Evolutionary conservation across 1,140 invertebrate genomes (phyloP).

Genomic region (Drosophila carrolli): DNA sequence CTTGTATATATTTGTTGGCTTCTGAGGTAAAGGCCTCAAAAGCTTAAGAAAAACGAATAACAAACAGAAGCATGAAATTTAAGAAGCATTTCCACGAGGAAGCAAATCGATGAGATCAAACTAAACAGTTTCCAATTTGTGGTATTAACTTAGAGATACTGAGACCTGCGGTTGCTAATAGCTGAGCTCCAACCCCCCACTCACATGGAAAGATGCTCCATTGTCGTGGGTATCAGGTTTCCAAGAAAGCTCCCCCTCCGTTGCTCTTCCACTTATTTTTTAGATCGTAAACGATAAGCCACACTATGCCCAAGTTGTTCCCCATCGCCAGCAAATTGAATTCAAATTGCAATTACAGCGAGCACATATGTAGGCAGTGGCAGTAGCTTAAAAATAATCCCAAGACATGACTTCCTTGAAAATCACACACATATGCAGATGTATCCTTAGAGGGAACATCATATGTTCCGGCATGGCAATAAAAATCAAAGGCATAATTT

Average conservation of each 20-base stretch:
- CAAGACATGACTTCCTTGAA: slow-evolving; percentile 25
- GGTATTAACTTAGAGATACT: not conserved
- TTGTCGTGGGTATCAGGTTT: slow-evolving; percentile 28
- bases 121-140: slow-evolving; percentile 38
- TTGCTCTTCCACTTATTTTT: slow-evolving; percentile 1
- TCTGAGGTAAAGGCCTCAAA: not conserved
- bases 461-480: slow-evolving; percentile 77
- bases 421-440: slow-evolving; percentile 20
- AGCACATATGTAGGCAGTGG: slow-evolving; percentile 43
- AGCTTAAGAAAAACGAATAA: not conserved
- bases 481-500: slow-evolving; percentile 84
- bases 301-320: slow-evolving; percentile 13
- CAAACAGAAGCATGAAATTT: not conserved
- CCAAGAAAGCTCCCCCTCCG: slow-evolving; percentile 19
- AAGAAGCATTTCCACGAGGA: slow-evolving; percentile 15
- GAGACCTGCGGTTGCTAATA: slow-evolving; percentile 31
- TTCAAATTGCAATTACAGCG: slow-evolving; percentile 58
- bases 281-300: slow-evolving; percentile 53
- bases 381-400: slow-evolving; percentile 65
- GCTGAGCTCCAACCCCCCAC: slow-evolving; percentile 18
- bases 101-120: slow-evolving; percentile 4
- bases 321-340: slow-evolving; percentile 35
- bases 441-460: slow-evolving; percentile 55
- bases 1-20: not conserved
- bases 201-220: slow-evolving; percentile 12